Evolutionary conservation across 2,113 vertebrate genomes (phyloP), one percentile per base, ranked within the genome.

Genomic region (Cyrtonyx montezumae): DNA sequence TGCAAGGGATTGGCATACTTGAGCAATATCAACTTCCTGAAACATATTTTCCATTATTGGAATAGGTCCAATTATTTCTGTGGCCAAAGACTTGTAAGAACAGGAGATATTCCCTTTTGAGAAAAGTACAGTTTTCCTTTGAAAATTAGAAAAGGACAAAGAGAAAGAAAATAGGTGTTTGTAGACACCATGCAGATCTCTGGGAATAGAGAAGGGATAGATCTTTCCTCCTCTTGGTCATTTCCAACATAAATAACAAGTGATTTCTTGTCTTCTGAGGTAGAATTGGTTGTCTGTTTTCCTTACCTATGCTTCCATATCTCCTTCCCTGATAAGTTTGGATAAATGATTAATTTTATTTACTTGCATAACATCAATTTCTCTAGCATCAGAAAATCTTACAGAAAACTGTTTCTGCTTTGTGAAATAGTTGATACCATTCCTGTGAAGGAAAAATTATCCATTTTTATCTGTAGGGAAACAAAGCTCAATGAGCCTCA

Each of bases 1-100:
- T 8, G 0, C 49, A 68, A 68, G 20, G 46, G 65, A 67, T 84
- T 94, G 84, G 89, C 81, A 87, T 43, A 48, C 55, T 87, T 74
- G 59, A 93, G 67, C 32, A 77, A n/a, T 56, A 71, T 46, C 84
- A 92, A 68, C 81, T 88, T 91, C 76, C 61, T 56, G 32, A 69
- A 89, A 82, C 9, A 13, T 19, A n/a, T 46, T 87, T 94, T 78
- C 73, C n/a, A 7, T 51, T 40, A 84, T 37, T 17, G 17, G 48
- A 75, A 2, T 51, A 80, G 70, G 16, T 49, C 46, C 32, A 48
- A 37, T 63, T 40, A 40, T 8, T 10, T 80, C 69, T 73, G 34
- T 53, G 22, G 9, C 43, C 43, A 36, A 77, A 79, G 34, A 55
- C 8, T 42, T 22, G 79, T 61, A 74, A 20, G 20, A 89, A 32